Evolutionary conservation across 2,113 vertebrate genomes (phyloP), one percentile per base, ranked within the genome.

Genomic region (Tautogolabrus adspersus): DNA sequence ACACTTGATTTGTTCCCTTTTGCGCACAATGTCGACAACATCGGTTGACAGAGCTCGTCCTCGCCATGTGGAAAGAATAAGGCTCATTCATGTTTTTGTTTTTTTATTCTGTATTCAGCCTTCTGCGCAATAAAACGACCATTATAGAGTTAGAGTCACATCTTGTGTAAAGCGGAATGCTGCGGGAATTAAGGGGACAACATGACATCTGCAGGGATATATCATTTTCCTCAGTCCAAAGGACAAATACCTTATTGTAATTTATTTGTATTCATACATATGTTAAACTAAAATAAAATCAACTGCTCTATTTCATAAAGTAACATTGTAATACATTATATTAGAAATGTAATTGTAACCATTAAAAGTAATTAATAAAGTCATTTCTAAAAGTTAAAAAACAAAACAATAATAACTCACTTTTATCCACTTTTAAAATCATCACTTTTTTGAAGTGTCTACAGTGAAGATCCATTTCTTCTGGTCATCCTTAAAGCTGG

Each of bases 1-100:
- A 96, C 97, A 97, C 96, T 97, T 96, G 94, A 96, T 95, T 97
- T 97, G 95, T 96, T 97, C 96, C 95, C 95, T 96, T 96, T 96
- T 88, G 90, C 93, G 87, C 94, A 95, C 96, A 95, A 94, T 95
- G 95, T 96, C 94, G 96, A 96, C 95, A 96, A 91, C 95, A 95
- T 95, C 94, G 95, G 94, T 94, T 96, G 96, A 96, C 96, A 96
- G 95, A 95, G 94, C 83, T 85, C 84, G 75, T 87, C 84, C 75
- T 84, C 72, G 61, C 76, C 82, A 87, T 88, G 84, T 87, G 72
- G 75, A 0, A 40, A 44, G 63, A 67, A 62, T 74, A 75, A 46
- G 47, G 23, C 67, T 82, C 74, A 84, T 81, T 89, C 77, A 74
- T 70, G 70, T 78, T 72, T 8, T 51, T n/a, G 0, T 49, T 52